Percentiles rank a stretch among this genome's conserved stretches.
Conservation (phyloP, 2,113 vertebrate genomes). For the Morone saxatilis region DNA sequence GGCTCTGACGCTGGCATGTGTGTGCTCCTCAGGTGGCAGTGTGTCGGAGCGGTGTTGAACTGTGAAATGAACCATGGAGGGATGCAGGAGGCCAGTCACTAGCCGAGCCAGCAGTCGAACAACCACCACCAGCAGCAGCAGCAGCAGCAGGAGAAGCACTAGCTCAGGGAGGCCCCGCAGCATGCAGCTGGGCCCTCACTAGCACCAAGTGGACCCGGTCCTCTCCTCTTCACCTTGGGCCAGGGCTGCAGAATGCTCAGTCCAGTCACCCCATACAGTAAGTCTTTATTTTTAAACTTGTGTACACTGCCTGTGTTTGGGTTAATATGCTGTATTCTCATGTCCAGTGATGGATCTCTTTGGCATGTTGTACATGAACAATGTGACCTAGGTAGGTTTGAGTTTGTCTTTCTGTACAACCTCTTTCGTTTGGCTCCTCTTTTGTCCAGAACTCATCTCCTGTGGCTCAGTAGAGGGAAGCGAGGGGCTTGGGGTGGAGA, state of each 20-base stretch:
- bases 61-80: conserved; percentile 78
- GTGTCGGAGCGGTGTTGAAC: conserved; percentile 47
- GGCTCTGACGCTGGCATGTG: conserved; percentile 33
- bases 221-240: conserved; percentile 72
- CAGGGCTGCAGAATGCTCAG: conserved; percentile 84
- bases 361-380: not conserved
- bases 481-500: not conserved
- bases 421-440: conserved; percentile 42
- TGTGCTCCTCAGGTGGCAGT: conserved; percentile 65
- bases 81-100: conserved; percentile 57
- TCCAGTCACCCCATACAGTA: conserved; percentile 83
- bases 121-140: not conserved
- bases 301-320: not conserved
- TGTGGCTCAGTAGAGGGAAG: conserved; percentile 58
- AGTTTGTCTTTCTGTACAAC: conserved; percentile 50
- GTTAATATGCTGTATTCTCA: not conserved
- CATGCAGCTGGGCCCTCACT: conserved; percentile 72
- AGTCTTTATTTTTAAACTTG: conserved; percentile 37
- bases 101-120: conserved; percentile 48
- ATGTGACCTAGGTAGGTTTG: not conserved
- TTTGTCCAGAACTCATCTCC: conserved; percentile 65
- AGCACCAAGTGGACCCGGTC: conserved; percentile 73
- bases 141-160: conserved; percentile 53
- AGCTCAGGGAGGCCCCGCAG: conserved; percentile 50
- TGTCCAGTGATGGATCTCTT: not conserved